Base-by-base conservation (phyloP, 2,888 invertebrate species). In the Archips crataeganus region DNA sequence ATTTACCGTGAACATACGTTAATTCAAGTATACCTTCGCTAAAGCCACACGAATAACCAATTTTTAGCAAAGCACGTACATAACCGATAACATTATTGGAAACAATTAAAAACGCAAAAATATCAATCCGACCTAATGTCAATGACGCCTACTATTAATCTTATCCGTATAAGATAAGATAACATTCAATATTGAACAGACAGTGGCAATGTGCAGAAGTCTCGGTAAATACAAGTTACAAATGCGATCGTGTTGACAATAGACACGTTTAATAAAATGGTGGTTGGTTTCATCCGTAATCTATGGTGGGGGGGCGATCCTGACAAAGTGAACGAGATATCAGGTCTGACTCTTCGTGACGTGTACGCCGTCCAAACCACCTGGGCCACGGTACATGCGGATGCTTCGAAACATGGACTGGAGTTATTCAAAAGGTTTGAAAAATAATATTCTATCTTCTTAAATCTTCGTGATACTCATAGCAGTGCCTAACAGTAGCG, bases 81-180 rank as follows among this genome's bases (percentile, higher is more conserved):
- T 23, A 54, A n/a, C 4, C 3, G n/a, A n/a, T n/a, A 23, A 54
- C 23, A 54, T 23, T 9, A 23, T 23, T 54, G 15, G 15, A 5
- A 23, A 54, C 23, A 54, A 54, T 54, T 54, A 54, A 15, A 54
- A 54, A 23, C 54, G 54, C 54, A 54, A 54, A 54, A 49, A 49
- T 13, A 49, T 49, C 3, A 23, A 9, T 23, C 23, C 23, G 15
- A 23, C 9, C 9, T 0, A 23, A 13, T 54, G 54, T 23, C 23
- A 23, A 23, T 54, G 23, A 51, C 51, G 23, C 15, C 8, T 2
- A 23, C 23, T 45, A 45, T 11, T 51, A 51, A 51, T 54, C 54
- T 54, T 54, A 54, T 15, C 54, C 23, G 54, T 9, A 23, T 54
- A 8, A 23, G 54, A 54, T 54, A 54, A 54, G 54, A 54, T 54